Evolutionary conservation across 2,113 vertebrate genomes (phyloP), one percentile per base, ranked within the genome.

Genomic region (Anarhynchus alexandrinus): DNA sequence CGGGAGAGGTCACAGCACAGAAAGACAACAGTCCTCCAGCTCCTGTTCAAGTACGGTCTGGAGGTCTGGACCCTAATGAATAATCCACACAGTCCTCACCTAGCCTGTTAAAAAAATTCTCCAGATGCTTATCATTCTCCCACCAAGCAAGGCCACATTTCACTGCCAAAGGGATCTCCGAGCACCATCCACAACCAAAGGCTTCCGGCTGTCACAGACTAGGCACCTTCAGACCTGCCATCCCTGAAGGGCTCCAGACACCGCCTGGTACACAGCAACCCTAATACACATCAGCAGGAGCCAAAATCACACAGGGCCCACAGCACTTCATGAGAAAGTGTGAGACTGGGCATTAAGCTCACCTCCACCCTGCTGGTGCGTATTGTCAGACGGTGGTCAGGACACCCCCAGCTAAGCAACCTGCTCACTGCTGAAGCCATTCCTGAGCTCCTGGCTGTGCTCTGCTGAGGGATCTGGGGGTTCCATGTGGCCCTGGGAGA

Each of bases 321-420:
- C 42, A 40, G 67, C 25, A 45, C 13, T 6, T 30, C 0, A 0
- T 2, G 6, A 38, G 82, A 65, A 83, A 40, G 12, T 5, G 5
- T 42, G 43, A 43, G 26, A 12, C 54, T 23, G 8, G 18, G 21
- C 0, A 0, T 12, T 64, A 15, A 12, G 2, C 12, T 81, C 32
- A 36, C 15, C 6, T 40, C 42, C 3, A 0, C 19, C 26, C 32
- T 62, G 30, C 38, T 6, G 0, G 9, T 22, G 6, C 7, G 1
- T 20, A 9, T 34, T 40, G 8, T 42, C 9, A n/a, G 23, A 29
- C 12, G 51, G 12, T 17, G 4, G 1, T 1, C 3, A 0, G 17
- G 38, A 7, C 21, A 29, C 5, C 12, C 9, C 8, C 67, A n/a
- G 15, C 23, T 64, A 14, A 54, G 42, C 3, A 2, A 11, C 34